Evolutionary conservation across 2,113 vertebrate genomes (phyloP).

Genomic region (Dromiciops gliroides): DNA sequence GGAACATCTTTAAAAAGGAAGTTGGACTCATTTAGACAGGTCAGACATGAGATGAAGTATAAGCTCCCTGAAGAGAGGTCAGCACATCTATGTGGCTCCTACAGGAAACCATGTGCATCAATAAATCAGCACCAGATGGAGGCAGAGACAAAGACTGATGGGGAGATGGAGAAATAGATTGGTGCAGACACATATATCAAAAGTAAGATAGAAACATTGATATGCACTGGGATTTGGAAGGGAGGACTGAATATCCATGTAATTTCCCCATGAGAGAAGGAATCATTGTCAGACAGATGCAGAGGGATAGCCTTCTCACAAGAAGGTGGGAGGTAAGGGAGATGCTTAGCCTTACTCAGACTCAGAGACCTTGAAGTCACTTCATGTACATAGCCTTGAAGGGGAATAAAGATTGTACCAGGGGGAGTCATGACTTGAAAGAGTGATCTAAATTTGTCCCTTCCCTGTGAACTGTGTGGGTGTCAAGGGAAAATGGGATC

Average conservation of each 20-base stretch:
- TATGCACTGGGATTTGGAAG: neutral
- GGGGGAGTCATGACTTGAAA: neutral
- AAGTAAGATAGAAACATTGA: neutral
- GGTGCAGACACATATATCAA: too few relatives aligned
- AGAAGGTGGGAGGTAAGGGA: neutral
- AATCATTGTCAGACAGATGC: neutral
- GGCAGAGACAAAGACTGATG: too few relatives aligned
- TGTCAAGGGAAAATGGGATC: too few relatives aligned
- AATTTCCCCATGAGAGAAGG: neutral
- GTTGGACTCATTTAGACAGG: neutral
- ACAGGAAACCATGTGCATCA: neutral
- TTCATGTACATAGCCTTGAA: neutral
- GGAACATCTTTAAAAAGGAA: neutral
- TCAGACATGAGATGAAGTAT: neutral
- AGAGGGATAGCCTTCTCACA: neutral
- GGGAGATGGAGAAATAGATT: neutral
- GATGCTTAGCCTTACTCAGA: neutral
- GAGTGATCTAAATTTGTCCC: neutral
- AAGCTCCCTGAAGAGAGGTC: neutral
- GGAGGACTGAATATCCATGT: neutral
- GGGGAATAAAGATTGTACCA: neutral
- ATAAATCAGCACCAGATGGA: neutral
- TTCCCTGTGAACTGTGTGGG: neutral
- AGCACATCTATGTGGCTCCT: neutral
- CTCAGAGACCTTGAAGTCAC: neutral